Evolutionary conservation across 1,140 invertebrate species (phyloP), one percentile per base, ranked within the genome.

Genomic region (Leptoteleia sp.): DNA sequence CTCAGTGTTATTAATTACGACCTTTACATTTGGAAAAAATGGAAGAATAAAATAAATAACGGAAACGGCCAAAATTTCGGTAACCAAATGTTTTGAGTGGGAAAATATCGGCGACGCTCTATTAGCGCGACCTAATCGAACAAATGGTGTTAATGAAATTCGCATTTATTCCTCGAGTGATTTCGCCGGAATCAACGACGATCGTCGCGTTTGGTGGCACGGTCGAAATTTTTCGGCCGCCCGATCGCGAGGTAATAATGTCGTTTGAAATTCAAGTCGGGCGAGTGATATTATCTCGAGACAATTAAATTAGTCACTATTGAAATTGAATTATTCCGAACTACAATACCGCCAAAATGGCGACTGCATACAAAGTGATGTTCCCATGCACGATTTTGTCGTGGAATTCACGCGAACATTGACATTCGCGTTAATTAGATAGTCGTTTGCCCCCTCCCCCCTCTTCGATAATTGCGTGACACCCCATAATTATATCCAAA

Each of bases 261-360:
- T 40, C 64, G 71, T 78, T 85, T 82, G 72, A 70, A 80, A 85
- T 85, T 84, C 83, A 71, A 45, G 31, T 59, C 52, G 45, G 37
- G 35, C 27, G 47, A 33, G 50, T 29, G 78, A 82, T 84, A 83
- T 85, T 83, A 85, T 82, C 76, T 82, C 64, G 52, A 48, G 70
- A 79, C 81, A 80, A 87, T 87, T 82, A 78, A 85, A 87, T 86
- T 82, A 85, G 54, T 55, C 52, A 47, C 40, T 82, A 87, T 86
- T 80, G 85, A 82, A 85, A 85, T 83, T 79, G 76, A 86, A 85
- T 87, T 85, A 86, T 86, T 85, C 77, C 47, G 43, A 81, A 70
- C 52, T 55, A 68, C 61, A 71, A 79, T 83, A 64, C 50, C 80
- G 75, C 5, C 12, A 70, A 65, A 48, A 59, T 67, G 50, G 40